These are phyloP conservation scores for Microhierax caerulescens DNA, from an alignment of 2,797 vertebrate genomes.

Conservation along the genomic window DNA sequence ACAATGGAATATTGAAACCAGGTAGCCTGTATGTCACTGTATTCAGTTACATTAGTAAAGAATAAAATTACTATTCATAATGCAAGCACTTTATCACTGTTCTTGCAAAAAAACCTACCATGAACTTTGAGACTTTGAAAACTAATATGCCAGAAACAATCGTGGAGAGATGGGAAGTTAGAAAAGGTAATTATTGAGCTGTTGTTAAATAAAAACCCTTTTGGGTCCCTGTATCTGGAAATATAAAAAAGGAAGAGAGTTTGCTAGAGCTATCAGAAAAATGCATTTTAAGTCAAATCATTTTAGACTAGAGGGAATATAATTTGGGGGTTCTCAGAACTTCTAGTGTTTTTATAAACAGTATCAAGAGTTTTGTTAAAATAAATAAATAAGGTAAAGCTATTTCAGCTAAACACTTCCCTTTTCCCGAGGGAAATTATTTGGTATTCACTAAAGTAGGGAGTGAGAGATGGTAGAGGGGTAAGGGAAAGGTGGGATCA, in stretches of 20 bases:
- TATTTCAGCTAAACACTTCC: conserved; percentile 31
- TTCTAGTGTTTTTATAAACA: conserved; percentile 25
- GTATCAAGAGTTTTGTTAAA: not conserved
- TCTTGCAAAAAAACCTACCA: conserved; percentile 22
- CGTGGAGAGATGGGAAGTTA: conserved; percentile 1
- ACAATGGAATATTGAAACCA: conserved; percentile 20
- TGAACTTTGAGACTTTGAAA: conserved; percentile 67
- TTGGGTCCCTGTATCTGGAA: conserved; percentile 12
- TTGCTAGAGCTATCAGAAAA: conserved; percentile 6
- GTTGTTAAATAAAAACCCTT: conserved; percentile 55
- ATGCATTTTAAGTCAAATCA: conserved; percentile 26
- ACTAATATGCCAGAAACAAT: conserved; percentile 64
- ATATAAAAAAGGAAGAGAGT: not conserved
- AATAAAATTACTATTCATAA: conserved; percentile 68
- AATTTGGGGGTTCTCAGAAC: conserved; percentile 10
- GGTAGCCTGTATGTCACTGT: not conserved
- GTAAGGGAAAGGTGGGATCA: not conserved
- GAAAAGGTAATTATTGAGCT: conserved; percentile 63
- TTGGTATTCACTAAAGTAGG: not conserved
- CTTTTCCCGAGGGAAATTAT: conserved; percentile 18
- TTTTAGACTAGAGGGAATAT: conserved; percentile 28
- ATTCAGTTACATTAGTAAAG: not conserved
- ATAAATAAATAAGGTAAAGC: conserved; percentile 47
- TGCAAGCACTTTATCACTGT: conserved; percentile 28
- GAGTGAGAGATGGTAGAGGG: not conserved